These are phyloP conservation scores for Acleris literana DNA, from an alignment of 2,888 invertebrate species.

Conservation along the genomic window DNA sequence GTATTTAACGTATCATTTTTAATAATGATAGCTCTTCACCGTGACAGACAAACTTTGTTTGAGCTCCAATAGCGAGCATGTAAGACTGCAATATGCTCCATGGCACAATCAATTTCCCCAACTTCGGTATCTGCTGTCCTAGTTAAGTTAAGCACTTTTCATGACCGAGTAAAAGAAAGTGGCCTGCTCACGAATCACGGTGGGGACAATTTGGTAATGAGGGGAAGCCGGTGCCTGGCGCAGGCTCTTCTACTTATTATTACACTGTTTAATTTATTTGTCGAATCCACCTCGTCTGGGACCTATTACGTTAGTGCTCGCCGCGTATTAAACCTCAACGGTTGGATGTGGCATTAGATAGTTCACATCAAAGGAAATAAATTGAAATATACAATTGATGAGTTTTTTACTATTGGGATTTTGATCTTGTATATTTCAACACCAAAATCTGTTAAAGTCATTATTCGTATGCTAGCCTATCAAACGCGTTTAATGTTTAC, in stretches of 20 bases:
- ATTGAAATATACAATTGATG: too few relatives aligned
- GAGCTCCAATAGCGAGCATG: constrained; percentile 1
- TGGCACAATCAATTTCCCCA: constrained; percentile 45
- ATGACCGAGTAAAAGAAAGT: constrained; percentile 55
- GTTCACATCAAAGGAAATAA: neutral
- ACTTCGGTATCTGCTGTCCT: constrained; percentile 49
- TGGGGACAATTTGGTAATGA: constrained; percentile 74
- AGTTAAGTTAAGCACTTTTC: constrained; percentile 51
- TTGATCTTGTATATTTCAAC: too few relatives aligned
- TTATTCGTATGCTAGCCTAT: too few relatives aligned
- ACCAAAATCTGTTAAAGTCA: too few relatives aligned
- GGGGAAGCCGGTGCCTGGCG: constrained; percentile 68
- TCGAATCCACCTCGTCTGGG: constrained; percentile 61
- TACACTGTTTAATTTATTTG: constrained; percentile 76
- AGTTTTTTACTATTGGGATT: too few relatives aligned
- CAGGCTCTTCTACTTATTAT: constrained; percentile 63
- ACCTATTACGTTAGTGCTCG: constrained; percentile 54
- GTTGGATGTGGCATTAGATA: constrained; percentile 42
- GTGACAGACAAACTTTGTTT: neutral
- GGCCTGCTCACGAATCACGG: constrained; percentile 60
- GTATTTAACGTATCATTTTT: neutral
- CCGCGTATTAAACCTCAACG: constrained; percentile 32
- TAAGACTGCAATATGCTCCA: constrained; percentile 24
- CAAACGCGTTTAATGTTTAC: too few relatives aligned
- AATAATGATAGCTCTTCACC: neutral